phyloP scores from a whole-genome alignment of 2,888 invertebrate species.

The Muschampia plurimacula region DNA sequence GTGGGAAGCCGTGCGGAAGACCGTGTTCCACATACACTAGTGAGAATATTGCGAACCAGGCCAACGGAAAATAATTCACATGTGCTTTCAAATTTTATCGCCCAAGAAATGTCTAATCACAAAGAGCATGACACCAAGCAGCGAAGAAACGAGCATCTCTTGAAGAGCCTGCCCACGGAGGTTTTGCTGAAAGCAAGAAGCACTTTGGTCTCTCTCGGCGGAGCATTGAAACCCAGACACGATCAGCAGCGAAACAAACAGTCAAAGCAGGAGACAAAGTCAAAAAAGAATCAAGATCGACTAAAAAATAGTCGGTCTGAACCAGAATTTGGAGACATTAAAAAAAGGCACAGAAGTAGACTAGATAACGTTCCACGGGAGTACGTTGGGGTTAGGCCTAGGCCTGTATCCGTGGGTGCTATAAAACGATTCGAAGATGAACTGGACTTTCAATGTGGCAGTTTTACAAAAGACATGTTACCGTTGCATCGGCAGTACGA shows the following conservation, averaged over 20 bases:
- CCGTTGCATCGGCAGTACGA: slow-evolving; percentile 63
- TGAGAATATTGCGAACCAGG: slow-evolving; percentile 42
- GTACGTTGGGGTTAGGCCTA: slow-evolving; percentile 56
- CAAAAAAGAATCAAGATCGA: slow-evolving; percentile 72
- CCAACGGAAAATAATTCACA: slow-evolving; percentile 47
- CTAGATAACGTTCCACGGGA: slow-evolving; percentile 61
- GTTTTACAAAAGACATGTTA: slow-evolving; percentile 59
- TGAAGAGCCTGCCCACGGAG: slow-evolving; percentile 78
- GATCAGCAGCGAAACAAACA: slow-evolving; percentile 60
- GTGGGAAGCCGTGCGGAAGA: slow-evolving; percentile 63
- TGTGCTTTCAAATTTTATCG: slow-evolving; percentile 48
- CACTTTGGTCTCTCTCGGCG: slow-evolving; percentile 76
- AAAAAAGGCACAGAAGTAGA: slow-evolving; percentile 71
- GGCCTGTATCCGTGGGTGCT: slow-evolving; percentile 76
- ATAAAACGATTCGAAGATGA: slow-evolving; percentile 68
- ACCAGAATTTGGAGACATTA: slow-evolving; percentile 71
- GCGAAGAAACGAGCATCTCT: slow-evolving; percentile 70
- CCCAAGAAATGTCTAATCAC: slow-evolving; percentile 69
- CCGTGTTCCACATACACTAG: slow-evolving; percentile 54
- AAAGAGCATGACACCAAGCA: slow-evolving; percentile 71
- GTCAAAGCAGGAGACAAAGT: slow-evolving; percentile 77
- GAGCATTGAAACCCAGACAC: slow-evolving; percentile 77
- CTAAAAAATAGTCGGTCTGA: slow-evolving; percentile 72
- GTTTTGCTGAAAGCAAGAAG: slow-evolving; percentile 77
- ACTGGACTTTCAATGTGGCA: slow-evolving; percentile 57